A percentile compares a stretch with the other conserved stretches of the same genome.
phyloP scores from a whole-genome alignment of 2,888 invertebrate genomes.

The Anarsia innoxiella region DNA sequence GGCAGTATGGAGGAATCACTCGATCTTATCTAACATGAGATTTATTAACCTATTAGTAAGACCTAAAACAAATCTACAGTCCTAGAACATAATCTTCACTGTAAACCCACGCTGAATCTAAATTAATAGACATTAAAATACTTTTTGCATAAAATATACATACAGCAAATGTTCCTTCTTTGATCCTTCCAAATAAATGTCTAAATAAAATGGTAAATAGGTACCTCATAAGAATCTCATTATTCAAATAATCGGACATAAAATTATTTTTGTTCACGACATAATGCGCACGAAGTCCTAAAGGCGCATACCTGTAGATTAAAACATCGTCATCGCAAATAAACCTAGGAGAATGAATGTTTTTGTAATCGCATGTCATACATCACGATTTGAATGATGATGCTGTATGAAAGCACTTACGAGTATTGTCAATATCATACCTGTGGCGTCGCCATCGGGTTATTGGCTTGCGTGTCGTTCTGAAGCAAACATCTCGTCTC shows the following conservation, averaged over 20 bases:
- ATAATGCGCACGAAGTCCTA: no score
- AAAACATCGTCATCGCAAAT: neutral
- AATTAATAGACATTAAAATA: neutral
- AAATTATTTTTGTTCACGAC: no score
- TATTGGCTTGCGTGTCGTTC: slow-evolving; percentile 93
- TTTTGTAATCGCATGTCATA: no score
- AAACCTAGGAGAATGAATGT: no score
- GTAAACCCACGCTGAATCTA: slow-evolving; percentile 4
- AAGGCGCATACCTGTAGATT: neutral
- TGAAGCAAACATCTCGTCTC: slow-evolving; percentile 93
- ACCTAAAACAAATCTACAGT: slow-evolving; percentile 22
- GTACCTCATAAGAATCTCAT: no score
- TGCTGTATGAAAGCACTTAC: no score
- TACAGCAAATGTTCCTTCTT: no score
- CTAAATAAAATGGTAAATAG: no score
- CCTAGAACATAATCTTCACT: neutral
- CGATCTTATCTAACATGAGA: slow-evolving; percentile 33
- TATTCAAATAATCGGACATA: no score
- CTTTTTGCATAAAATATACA: neutral
- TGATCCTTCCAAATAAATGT: no score
- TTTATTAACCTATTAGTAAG: slow-evolving; percentile 48
- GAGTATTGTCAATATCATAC: no score
- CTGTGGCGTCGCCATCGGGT: slow-evolving; percentile 89
- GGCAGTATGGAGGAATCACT: slow-evolving; percentile 41
- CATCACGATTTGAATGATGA: no score